Base-by-base conservation (phyloP, 2,113 vertebrate genomes). In the Hucho hucho region DNA sequence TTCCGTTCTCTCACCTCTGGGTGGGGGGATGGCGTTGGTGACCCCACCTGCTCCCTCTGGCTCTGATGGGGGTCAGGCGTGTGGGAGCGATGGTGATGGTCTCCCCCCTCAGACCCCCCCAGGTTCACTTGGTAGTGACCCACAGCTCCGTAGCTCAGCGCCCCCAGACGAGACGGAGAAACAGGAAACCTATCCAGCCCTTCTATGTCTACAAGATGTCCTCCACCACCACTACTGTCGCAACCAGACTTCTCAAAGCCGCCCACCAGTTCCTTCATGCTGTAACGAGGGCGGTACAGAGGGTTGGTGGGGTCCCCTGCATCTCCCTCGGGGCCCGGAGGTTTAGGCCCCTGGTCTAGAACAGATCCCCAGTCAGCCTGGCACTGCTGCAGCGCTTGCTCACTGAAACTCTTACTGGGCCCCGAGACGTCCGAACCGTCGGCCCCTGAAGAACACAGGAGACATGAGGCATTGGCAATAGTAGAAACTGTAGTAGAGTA, bases 381-480 rank as follows among this genome's bases (percentile, higher is more conserved):
- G 75, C 84, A 87, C 78, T 88, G 89, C 67, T 89, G 80, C 43
- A 87, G 79, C 66, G 86, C 89, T 58, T 89, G 86, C 71, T 89
- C 89, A 63, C 53, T 83, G 71, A 86, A 89, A 29, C 28, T 77
- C 76, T 89, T 90, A 72, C 87, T 89, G 46, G 89, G 85, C 14
- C 87, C 87, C 0, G 89, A 85, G 12, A 86, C 64, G 49, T 67
- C 79, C 6, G 89, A 81, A n/a, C 67, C 65, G 4, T 90, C 87
- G 1, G 84, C 75, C 77, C 83, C 79, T 90, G 76, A 61, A 14
- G 20, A 61, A 22, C 24, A 70, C 58, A 72, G 1, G 3, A 75
- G 22, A 78, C 13, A 43, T 11, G 37, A 43, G 9, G 28, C 18
- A 61, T 7, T 61, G 18, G 58, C 3, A 61, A 61, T 16, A 43